Conservation (phyloP, 1,140 invertebrate species). For the Trypoxylus dichotomus region DNA sequence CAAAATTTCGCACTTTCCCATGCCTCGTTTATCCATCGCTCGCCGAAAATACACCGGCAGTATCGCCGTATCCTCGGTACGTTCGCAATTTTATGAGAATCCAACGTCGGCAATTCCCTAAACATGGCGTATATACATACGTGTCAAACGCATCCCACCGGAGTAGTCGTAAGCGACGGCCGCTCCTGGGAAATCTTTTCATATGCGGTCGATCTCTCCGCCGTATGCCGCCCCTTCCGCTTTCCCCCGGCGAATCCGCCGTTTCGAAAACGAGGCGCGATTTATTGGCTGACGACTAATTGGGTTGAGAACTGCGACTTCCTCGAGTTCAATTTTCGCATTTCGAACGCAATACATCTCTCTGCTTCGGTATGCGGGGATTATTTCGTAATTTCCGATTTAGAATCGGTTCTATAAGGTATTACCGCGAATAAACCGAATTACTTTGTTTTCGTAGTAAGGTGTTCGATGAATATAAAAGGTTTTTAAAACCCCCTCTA, state of each 20-base stretch:
- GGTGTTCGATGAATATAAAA: too few relatives aligned
- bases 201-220: conserved; percentile 36
- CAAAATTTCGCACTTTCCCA: neutral
- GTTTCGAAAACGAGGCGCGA: conserved; percentile 41
- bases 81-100: conserved; percentile 30
- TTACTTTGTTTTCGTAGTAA: too few relatives aligned
- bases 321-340: too few relatives aligned
- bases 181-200: conserved; percentile 40
- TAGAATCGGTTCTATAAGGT: too few relatives aligned
- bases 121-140: conserved; percentile 34
- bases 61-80: neutral
- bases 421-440: too few relatives aligned
- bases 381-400: too few relatives aligned
- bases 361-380: too few relatives aligned
- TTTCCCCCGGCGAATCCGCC: neutral
- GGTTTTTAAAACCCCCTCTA: too few relatives aligned
- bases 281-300: conserved; percentile 41
- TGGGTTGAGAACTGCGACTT: conserved; percentile 32
- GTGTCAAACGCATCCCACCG: conserved; percentile 34
- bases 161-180: conserved; percentile 30
- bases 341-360: too few relatives aligned
- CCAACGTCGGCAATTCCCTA: conserved; percentile 36
- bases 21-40: neutral
- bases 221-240: neutral
- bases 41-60: too few relatives aligned